Conservation (phyloP, 2,888 invertebrate genomes). For the Thera obeliscata region DNA sequence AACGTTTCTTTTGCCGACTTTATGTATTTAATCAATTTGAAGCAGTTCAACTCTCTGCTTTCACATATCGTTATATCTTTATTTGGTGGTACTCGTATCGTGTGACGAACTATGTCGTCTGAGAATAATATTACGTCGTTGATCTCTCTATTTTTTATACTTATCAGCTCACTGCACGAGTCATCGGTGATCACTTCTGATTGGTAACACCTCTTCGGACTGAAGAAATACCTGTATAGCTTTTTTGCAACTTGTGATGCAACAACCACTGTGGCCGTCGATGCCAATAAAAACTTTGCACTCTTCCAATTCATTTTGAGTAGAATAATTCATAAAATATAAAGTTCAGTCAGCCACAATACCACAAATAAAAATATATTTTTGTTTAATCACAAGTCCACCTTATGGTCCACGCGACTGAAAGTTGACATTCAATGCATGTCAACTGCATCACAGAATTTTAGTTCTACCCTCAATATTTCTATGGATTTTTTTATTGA, state of each 20-base stretch:
- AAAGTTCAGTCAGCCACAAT: slow-evolving; percentile 27
- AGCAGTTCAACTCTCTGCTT: slow-evolving; percentile 76
- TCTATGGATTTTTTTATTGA: background rate
- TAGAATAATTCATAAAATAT: slow-evolving; percentile 42
- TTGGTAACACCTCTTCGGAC: slow-evolving; percentile 48
- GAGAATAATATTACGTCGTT: slow-evolving; percentile 80
- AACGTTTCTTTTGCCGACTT: slow-evolving; percentile 79
- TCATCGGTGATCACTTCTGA: slow-evolving; percentile 56
- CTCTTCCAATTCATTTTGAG: slow-evolving; percentile 76
- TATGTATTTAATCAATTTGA: slow-evolving; percentile 77
- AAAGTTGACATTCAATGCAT: slow-evolving; percentile 16
- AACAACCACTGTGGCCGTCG: slow-evolving; percentile 72
- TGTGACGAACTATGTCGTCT: slow-evolving; percentile 70
- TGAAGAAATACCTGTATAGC: slow-evolving; percentile 68
- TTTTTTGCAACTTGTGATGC: slow-evolving; percentile 74
- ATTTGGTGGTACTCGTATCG: slow-evolving; percentile 68
- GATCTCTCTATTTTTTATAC: slow-evolving; percentile 71
- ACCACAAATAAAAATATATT: slow-evolving; percentile 47
- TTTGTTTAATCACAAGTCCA: slow-evolving; percentile 57
- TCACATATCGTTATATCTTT: slow-evolving; percentile 71
- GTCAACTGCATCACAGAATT: slow-evolving; percentile 10
- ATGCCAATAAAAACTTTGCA: slow-evolving; percentile 70
- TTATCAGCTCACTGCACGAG: slow-evolving; percentile 61
- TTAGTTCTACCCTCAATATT: slow-evolving; percentile 53
- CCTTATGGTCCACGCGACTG: slow-evolving; percentile 72